A percentile compares a stretch with the other conserved stretches of the same genome.
phyloP scores from a whole-genome alignment of 2,797 vertebrate genomes.

The Oceanodroma leucorhoa region DNA sequence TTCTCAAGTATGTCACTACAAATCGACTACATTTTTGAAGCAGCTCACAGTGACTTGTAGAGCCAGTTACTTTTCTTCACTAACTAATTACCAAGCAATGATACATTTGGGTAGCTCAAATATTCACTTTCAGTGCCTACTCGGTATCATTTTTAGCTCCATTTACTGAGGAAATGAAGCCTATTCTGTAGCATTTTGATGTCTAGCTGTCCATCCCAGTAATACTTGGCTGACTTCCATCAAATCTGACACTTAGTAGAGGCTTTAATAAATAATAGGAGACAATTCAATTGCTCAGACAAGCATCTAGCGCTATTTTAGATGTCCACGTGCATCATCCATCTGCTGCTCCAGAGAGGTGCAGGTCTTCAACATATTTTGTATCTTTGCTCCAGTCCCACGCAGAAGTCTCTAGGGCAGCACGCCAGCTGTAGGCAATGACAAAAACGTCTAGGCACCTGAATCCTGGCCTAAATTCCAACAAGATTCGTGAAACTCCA shows the following conservation, averaged over 20 bases:
- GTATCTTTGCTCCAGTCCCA: background rate
- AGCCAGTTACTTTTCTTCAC: background rate
- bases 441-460: background rate
- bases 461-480: background rate
- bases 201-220: background rate
- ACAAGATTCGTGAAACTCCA: background rate
- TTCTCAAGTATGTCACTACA: background rate
- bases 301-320: background rate
- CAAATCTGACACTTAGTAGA: background rate
- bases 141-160: background rate
- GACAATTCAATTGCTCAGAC: background rate
- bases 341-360: background rate
- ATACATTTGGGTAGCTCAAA: background rate
- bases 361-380: background rate
- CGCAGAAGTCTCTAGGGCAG: background rate
- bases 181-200: background rate
- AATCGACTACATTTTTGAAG: background rate
- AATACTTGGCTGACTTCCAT: background rate
- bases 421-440: fast-evolving
- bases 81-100: background rate
- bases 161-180: background rate
- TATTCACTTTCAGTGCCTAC: background rate
- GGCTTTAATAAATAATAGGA: background rate
- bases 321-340: background rate
- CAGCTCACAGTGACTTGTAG: background rate